Percentiles rank a stretch among this genome's conserved stretches.
Evolutionary conservation across 1,140 invertebrate genomes (phyloP).

Genomic region (Prorops nasuta): DNA sequence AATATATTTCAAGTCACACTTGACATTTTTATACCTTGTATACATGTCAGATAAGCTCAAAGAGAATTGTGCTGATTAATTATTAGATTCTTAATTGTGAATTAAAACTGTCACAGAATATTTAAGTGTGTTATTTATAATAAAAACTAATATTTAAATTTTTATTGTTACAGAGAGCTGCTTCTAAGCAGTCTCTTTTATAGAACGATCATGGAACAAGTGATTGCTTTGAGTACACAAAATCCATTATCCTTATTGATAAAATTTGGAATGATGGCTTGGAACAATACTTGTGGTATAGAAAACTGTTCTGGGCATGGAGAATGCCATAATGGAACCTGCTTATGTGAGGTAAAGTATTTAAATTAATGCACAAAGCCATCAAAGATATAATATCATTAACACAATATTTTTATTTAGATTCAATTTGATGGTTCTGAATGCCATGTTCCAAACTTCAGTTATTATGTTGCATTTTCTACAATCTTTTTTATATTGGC

Average conservation of each 20-base stretch:
- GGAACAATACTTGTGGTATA: constrained; percentile 50
- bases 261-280: constrained; percentile 55
- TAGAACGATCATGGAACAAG: constrained; percentile 50
- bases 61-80: too few species aligned
- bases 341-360: constrained; percentile 79
- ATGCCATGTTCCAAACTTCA: constrained; percentile 64
- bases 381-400: constrained; percentile 13
- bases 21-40: too few species aligned
- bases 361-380: not conserved
- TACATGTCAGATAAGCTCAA: too few species aligned
- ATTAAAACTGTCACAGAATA: too few species aligned
- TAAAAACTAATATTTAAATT: constrained; percentile 10
- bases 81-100: too few species aligned
- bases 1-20: too few species aligned
- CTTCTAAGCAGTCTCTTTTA: constrained; percentile 34
- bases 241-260: constrained; percentile 54
- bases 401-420: constrained; percentile 46
- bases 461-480: constrained; percentile 72
- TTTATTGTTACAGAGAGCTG: constrained; percentile 34
- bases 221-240: constrained; percentile 52
- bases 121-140: too few species aligned
- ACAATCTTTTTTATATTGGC: constrained; percentile 81
- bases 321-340: constrained; percentile 87
- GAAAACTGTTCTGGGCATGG: constrained; percentile 82
- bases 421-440: constrained; percentile 68